Conservation (phyloP, 2,113 vertebrate species). For the Myocastor coypus region DNA sequence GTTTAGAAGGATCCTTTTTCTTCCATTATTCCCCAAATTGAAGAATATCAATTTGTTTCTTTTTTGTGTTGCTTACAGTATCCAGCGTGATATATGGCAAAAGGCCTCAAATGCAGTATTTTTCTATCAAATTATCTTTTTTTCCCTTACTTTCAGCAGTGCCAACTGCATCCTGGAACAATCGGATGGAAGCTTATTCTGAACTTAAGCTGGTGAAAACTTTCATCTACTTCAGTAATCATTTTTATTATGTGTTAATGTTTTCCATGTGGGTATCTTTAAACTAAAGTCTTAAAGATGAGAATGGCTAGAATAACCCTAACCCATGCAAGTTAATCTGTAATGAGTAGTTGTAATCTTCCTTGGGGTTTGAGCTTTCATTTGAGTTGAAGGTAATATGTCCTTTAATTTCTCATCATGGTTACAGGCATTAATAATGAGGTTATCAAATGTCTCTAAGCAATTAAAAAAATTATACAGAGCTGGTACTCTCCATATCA, state of each 20-base stretch:
- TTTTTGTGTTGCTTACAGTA: background rate
- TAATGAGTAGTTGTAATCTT: background rate
- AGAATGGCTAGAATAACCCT: background rate
- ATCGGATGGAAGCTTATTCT: conserved; percentile 2
- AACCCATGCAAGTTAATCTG: background rate
- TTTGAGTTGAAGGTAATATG: background rate
- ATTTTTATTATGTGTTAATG: conserved; percentile 66
- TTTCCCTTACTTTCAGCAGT: background rate
- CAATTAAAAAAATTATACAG: background rate
- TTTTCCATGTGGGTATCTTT: conserved; percentile 17
- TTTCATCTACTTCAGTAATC: conserved; percentile 38
- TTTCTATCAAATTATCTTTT: conserved; percentile 32
- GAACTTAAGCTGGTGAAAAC: background rate
- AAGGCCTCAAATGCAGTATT: background rate
- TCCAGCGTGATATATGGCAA: background rate
- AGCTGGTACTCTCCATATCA: background rate
- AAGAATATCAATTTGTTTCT: background rate
- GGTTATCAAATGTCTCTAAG: background rate
- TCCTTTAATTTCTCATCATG: conserved; percentile 2
- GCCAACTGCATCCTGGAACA: background rate
- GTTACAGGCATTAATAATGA: background rate
- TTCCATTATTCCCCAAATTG: background rate
- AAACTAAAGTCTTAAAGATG: background rate
- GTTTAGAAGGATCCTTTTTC: background rate
- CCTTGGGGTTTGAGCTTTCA: background rate